Base-by-base conservation (phyloP, 2,113 vertebrate genomes). In the Oncorhynchus mykiss region DNA sequence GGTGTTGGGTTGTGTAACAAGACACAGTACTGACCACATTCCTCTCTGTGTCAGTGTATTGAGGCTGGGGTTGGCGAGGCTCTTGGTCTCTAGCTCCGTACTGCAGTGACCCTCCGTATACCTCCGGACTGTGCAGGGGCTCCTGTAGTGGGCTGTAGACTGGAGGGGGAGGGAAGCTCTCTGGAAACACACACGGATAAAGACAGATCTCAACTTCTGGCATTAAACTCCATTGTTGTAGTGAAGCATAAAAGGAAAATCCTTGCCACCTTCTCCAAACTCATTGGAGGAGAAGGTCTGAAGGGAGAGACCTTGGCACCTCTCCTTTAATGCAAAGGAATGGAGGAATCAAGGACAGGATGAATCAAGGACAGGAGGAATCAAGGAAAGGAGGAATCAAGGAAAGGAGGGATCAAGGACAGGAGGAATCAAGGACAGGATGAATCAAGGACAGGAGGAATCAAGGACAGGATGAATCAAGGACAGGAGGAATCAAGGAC, bases 11-110 rank as follows among this genome's bases (percentile, higher is more conserved):
- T 31, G 31, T 1, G 22, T 2, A 27, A 68, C 29, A 20, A 31
- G 73, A 67, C 6, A 31, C 13, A 2, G 51, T 31, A 86, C 93
- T 73, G 24, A 94, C 93, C 78, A 74, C 84, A 80, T 74, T 89
- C 51, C 85, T 89, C 0, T 86, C 68, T 0, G 3, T 2, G 0
- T 89, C 79, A 1, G 1, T 5, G 27, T 20, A 14, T 25, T 73
- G 51, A 18, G 51, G 31, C 3, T 57, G 54, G 54, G 14, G 54
- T 16, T 71, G 12, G 8, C 73, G 31, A 3, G 62, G 27, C 5
- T 67, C 27, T 2, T 45, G 39, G 39, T 11, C 2, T 78, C 82
- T 31, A 67, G 66, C 5, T 20, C 66, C 7, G 24, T 45, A 45
- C 22, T 67, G 9, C 39, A 18, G 77, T 11, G 5, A 29, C 7